phyloP scores from a whole-genome alignment of 2,113 vertebrate species.

The Anguilla japonica region DNA sequence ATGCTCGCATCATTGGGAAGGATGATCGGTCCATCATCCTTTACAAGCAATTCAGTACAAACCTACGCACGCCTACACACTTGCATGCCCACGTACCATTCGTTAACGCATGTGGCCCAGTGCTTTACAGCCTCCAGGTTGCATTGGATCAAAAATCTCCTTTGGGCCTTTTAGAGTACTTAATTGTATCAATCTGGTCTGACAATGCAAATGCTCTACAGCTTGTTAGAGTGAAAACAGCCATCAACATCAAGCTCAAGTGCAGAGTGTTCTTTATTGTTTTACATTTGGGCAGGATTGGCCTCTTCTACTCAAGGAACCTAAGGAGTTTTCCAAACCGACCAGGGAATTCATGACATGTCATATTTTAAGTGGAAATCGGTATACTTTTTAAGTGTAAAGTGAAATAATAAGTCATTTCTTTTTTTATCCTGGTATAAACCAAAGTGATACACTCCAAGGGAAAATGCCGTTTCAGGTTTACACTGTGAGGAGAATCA shows the following conservation, averaged over 20 bases:
- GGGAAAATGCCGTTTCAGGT: neutral
- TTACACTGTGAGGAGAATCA: neutral
- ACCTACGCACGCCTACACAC: neutral
- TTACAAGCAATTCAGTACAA: neutral
- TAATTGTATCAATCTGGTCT: neutral
- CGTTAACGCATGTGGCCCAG: neutral
- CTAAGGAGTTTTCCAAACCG: neutral
- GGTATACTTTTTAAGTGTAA: neutral
- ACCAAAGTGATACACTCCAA: neutral
- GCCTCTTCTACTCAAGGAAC: neutral
- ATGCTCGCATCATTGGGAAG: neutral
- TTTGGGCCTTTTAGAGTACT: neutral
- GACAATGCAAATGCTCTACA: neutral
- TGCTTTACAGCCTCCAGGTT: neutral
- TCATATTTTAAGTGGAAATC: neutral
- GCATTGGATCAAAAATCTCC: neutral
- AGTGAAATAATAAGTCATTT: neutral
- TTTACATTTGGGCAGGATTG: neutral
- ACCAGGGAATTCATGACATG: neutral
- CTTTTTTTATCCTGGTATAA: neutral
- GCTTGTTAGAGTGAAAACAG: neutral
- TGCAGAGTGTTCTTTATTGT: neutral
- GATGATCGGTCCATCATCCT: neutral
- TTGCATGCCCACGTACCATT: neutral
- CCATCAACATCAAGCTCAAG: neutral